Evolutionary conservation across 2,113 vertebrate species (phyloP).

Genomic region (Peromyscus polionotus): DNA sequence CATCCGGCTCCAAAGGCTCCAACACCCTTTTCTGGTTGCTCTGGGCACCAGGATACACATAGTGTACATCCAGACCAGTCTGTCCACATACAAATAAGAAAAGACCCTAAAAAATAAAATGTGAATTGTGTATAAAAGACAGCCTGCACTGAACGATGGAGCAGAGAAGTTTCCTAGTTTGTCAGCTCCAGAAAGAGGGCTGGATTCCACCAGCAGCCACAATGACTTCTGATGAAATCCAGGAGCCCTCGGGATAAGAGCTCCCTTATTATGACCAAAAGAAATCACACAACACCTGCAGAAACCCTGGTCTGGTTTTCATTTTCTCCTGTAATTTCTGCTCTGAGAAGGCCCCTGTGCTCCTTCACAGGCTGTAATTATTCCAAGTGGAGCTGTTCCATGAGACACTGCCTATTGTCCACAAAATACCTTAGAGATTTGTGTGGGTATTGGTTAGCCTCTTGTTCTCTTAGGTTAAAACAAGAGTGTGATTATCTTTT

Average conservation of each 20-base stretch:
- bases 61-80: too few species aligned
- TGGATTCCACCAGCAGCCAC: background rate
- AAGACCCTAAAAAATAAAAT: background rate
- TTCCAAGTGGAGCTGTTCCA: background rate
- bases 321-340: background rate
- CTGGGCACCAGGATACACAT: too few species aligned
- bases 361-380: background rate
- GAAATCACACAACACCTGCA: background rate
- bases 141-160: rapidly evolving
- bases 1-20: background rate
- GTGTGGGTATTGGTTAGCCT: background rate
- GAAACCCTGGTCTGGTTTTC: background rate
- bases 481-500: background rate
- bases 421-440: background rate
- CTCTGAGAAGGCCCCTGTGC: background rate
- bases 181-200: background rate
- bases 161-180: too few species aligned
- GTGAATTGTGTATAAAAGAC: background rate
- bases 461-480: background rate
- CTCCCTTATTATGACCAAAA: background rate
- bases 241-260: background rate
- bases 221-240: background rate
- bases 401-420: background rate
- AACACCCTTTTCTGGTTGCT: background rate
- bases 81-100: background rate